A percentile compares a stretch with the other conserved stretches of the same genome.
These are phyloP conservation scores for Physocephala rufipes DNA, from an alignment of 2,888 invertebrate genomes.

Conservation along the genomic window DNA sequence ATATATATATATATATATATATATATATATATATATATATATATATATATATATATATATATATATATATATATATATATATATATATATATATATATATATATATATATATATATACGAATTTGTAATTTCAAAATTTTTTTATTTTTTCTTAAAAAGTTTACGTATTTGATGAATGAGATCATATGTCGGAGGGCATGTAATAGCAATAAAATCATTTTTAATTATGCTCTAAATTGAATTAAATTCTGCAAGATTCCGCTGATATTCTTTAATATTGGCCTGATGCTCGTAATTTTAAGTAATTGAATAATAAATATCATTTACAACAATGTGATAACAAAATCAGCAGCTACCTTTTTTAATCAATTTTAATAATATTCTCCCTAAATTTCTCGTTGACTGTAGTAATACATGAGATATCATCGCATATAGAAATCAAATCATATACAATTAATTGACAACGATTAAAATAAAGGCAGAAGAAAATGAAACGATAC, in stretches of 20 bases:
- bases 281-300: no score
- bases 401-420: background rate
- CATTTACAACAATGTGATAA: background rate
- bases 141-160: no score
- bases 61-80: no score
- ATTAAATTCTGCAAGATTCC: conserved; percentile 25
- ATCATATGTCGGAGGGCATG: conserved; percentile 17
- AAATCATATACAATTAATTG: background rate
- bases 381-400: background rate
- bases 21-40: no score
- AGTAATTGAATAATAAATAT: conserved; percentile 4
- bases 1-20: no score
- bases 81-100: no score
- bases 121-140: no score
- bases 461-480: background rate
- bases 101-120: no score
- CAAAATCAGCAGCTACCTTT: background rate
- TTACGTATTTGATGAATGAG: conserved; percentile 13
- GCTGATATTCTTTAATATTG: background rate
- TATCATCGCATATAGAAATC: background rate
- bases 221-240: conserved; percentile 16
- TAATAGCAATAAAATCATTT: conserved; percentile 19
- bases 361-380: background rate
- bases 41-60: no score
- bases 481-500: background rate